These are phyloP conservation scores for Pseudomugil gertrudae DNA, from an alignment of 2,797 vertebrate genomes.

Conservation along the genomic window DNA sequence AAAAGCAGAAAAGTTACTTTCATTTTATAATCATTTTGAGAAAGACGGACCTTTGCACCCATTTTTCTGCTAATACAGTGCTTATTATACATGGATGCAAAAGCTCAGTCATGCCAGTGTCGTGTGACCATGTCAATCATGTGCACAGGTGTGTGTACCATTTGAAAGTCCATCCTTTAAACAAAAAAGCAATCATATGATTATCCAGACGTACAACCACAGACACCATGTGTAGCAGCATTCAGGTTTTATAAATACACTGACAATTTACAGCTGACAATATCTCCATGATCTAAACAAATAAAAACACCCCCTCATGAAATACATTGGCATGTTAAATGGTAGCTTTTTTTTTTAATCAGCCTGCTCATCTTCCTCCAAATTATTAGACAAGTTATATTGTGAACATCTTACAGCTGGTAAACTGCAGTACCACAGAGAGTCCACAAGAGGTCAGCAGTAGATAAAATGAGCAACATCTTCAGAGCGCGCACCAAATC, in stretches of 20 bases:
- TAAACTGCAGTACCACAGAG: constrained; percentile 35
- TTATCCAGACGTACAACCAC: too few species aligned
- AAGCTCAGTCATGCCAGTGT: not conserved
- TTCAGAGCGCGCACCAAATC: not conserved
- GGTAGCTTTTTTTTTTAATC: not conserved
- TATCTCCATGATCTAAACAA: not conserved
- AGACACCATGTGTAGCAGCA: too few species aligned
- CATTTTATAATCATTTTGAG: too few species aligned
- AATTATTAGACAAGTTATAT: not conserved
- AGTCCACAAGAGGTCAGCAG: constrained; percentile 58
- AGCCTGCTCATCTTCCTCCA: not conserved
- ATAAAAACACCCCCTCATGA: too few species aligned
- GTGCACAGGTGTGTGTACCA: not conserved
- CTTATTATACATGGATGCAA: not conserved
- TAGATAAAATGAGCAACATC: not conserved
- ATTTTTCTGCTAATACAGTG: not conserved
- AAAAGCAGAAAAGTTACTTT: too few species aligned
- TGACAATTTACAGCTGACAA: not conserved
- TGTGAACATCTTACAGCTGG: fast-evolving
- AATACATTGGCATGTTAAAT: not conserved
- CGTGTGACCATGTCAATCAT: too few species aligned
- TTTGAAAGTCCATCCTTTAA: too few species aligned
- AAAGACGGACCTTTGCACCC: too few species aligned
- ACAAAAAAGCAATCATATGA: too few species aligned
- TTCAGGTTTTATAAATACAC: too few species aligned